Percentiles rank a stretch among this genome's conserved stretches.
These are phyloP conservation scores for Coelopa frigida DNA, from an alignment of 1,140 invertebrate species.

Conservation along the genomic window DNA sequence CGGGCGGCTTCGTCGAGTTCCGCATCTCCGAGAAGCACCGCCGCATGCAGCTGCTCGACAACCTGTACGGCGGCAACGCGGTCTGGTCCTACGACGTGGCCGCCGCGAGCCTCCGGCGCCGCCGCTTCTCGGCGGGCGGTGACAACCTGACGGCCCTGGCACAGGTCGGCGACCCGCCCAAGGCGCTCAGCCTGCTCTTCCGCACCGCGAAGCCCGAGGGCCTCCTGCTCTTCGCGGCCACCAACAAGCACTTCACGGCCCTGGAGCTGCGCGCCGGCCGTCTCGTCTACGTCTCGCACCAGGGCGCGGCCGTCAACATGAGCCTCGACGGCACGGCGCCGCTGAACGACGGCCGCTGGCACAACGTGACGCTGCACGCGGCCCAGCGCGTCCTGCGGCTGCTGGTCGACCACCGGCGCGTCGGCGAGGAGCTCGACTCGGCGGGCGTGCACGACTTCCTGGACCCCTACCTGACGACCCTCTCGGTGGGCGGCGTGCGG, in stretches of 20 bases:
- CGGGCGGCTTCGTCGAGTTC: slow-evolving; percentile 72
- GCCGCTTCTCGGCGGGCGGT: slow-evolving; percentile 12
- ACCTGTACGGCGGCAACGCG: slow-evolving; percentile 64
- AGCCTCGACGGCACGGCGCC: slow-evolving; percentile 51
- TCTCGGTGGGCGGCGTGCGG: slow-evolving; percentile 68
- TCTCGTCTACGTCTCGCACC: slow-evolving; percentile 66
- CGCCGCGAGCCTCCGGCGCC: too few species aligned
- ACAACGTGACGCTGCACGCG: slow-evolving; percentile 69
- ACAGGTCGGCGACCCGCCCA: slow-evolving; percentile 48
- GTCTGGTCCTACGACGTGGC: slow-evolving; percentile 49
- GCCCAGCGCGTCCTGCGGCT: slow-evolving; percentile 62
- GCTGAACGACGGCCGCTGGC: slow-evolving; percentile 76
- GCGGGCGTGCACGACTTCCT: slow-evolving; percentile 83
- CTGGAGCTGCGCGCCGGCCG: slow-evolving; percentile 66
- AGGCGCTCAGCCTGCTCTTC: slow-evolving; percentile 73
- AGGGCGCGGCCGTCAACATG: slow-evolving; percentile 75
- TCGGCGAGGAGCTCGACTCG: slow-evolving; percentile 76
- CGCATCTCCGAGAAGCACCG: slow-evolving; percentile 75
- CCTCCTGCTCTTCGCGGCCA: slow-evolving; percentile 72
- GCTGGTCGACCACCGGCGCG: slow-evolving; percentile 59
- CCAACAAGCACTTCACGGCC: slow-evolving; percentile 80
- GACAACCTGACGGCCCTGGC: slow-evolving; percentile 26
- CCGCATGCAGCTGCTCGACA: slow-evolving; percentile 74
- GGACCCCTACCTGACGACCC: slow-evolving; percentile 75
- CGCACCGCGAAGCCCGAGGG: slow-evolving; percentile 69